Evolutionary conservation across 2,797 vertebrate species (phyloP), one percentile per base, ranked within the genome.

Genomic region (Ciconia nigra): DNA sequence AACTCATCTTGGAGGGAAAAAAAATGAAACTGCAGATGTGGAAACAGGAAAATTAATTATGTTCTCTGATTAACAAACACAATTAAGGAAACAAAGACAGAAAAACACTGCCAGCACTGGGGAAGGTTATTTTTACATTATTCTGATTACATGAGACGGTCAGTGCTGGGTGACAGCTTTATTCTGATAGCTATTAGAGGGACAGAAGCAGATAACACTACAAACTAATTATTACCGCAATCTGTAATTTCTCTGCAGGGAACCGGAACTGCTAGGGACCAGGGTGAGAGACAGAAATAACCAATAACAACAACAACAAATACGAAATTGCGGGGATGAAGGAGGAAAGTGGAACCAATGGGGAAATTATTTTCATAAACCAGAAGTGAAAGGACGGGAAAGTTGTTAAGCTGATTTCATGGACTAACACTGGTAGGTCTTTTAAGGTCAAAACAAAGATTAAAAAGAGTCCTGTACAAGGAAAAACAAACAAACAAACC

Each of bases 51-150:
- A 97, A 97, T 97, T 95, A 98, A 96, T 97, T 97, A 85, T 92
- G 17, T 97, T 97, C 98, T 87, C 82, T 96, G 95, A 98, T 98
- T 97, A 98, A 97, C 96, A 97, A 97, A 97, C 79, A 96, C 94
- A 98, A 97, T 98, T 97, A 98, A 97, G 93, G 92, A 80, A 95
- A 88, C 76, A 94, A 95, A 96, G 37, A 63, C 77, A 91, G 78
- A 91, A 93, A 96, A 97, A 84, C 94, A 74, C 82, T 86, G 49
- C 79, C 77, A 28, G 84, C 26, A 25, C 41, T 15, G 14, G 69
- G 95, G 94, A 97, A 97, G 91, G 96, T 97, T 96, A 84, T 96
- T 97, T 90, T 87, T 90, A 4, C 93, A 44, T 95, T 85, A 83
- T 94, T 83, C 57, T 95, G 87, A 91, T 89, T 86, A 71, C 82